phyloP scores from a whole-genome alignment of 2,888 invertebrate species.

The Cataglyphis livida region DNA sequence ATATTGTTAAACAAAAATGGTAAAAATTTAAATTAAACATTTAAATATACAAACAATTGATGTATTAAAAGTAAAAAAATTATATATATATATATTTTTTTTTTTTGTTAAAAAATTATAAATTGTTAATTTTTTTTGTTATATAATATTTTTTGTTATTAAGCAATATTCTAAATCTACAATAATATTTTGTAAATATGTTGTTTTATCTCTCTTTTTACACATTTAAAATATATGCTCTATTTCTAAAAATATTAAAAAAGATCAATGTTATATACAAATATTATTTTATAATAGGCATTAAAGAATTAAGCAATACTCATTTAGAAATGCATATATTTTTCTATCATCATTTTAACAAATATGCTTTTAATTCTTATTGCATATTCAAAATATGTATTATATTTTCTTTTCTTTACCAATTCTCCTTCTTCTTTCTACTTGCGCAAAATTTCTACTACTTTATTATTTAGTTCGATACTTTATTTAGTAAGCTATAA shows the following conservation, averaged over 20 bases:
- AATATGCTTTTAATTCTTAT: slow-evolving; percentile 4
- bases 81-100: no score
- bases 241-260: slow-evolving; percentile 4
- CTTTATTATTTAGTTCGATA: neutral
- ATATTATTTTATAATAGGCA: neutral
- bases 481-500: slow-evolving; percentile 11
- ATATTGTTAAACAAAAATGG: neutral
- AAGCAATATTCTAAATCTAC: neutral
- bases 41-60: neutral
- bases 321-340: neutral
- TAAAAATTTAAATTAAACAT: neutral
- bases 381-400: neutral
- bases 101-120: neutral
- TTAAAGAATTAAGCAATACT: neutral
- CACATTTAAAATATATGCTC: neutral
- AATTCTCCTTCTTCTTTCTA: neutral
- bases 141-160: neutral
- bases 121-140: neutral
- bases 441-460: slow-evolving; percentile 13
- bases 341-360: slow-evolving; percentile 17
- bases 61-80: neutral
- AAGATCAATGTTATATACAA: neutral
- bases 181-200: slow-evolving; percentile 21
- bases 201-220: slow-evolving; percentile 31
- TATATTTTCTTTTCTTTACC: neutral